Conservation (phyloP, 2,113 vertebrate genomes). For the Toxostoma redivivum region DNA sequence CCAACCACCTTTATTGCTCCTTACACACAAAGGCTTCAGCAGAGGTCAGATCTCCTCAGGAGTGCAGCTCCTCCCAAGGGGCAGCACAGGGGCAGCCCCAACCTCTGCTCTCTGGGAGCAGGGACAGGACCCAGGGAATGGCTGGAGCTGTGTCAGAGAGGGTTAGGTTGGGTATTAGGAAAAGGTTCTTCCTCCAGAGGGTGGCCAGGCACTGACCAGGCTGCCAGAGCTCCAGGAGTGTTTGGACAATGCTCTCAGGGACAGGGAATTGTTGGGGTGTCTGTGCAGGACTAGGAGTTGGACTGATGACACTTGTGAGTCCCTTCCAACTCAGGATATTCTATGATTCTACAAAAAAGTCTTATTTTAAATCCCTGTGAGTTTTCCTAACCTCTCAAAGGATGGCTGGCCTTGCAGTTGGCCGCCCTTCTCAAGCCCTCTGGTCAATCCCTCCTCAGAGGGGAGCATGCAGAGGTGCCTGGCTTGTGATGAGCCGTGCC, state of each 20-base stretch:
- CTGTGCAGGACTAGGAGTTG: neutral
- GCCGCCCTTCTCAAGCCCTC: neutral
- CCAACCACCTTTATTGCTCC: neutral
- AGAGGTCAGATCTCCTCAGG: neutral
- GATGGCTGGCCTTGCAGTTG: neutral
- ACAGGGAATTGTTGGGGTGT: neutral
- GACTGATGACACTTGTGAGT: neutral
- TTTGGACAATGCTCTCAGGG: neutral
- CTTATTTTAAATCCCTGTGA: rapidly evolving
- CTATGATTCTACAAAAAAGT: neutral
- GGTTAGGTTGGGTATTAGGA: neutral
- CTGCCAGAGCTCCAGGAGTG: neutral
- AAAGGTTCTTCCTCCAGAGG: neutral
- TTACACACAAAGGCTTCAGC: neutral
- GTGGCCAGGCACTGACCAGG: rapidly evolving
- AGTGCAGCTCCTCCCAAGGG: neutral
- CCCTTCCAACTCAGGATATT: neutral
- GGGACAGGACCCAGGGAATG: neutral
- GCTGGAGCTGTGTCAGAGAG: neutral
- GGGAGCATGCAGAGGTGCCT: neutral
- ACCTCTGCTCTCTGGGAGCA: neutral
- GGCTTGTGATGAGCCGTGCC: neutral
- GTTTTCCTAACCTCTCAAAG: neutral
- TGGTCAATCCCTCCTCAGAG: neutral
- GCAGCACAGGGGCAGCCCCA: neutral